Conservation (phyloP, 2,113 vertebrate genomes). For the Onychostoma macrolepis region DNA sequence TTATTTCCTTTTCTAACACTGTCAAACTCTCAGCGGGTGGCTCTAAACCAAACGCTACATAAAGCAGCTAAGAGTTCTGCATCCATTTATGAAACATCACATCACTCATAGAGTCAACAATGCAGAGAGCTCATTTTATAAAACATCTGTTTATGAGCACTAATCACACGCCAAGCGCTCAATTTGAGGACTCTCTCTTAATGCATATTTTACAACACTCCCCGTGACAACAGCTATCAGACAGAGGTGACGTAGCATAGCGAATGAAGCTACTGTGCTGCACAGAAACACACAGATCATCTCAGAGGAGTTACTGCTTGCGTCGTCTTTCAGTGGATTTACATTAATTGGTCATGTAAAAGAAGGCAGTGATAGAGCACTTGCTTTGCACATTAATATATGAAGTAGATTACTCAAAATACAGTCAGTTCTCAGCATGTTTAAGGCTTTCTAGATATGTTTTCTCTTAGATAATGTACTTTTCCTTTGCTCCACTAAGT, state of each 20-base stretch:
- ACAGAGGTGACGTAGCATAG: constrained; percentile 20
- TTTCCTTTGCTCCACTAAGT: not conserved
- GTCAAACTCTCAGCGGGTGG: not conserved
- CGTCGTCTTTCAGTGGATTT: not conserved
- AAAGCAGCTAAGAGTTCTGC: not conserved
- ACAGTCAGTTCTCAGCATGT: no score
- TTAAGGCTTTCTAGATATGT: not conserved
- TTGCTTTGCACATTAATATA: not conserved
- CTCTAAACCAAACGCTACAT: not conserved
- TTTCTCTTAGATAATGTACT: not conserved
- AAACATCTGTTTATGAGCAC: constrained; percentile 38
- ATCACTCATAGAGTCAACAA: not conserved
- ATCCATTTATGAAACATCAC: not conserved
- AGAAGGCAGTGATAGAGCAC: not conserved
- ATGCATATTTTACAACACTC: constrained; percentile 4
- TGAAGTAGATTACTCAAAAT: not conserved
- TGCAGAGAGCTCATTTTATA: constrained; percentile 22
- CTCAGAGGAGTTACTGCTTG: not conserved
- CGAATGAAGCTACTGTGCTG: not conserved
- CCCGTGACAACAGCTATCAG: constrained; percentile 7
- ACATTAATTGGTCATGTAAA: not conserved
- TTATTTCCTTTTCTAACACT: not conserved
- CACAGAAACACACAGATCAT: not conserved
- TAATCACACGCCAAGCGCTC: not conserved
- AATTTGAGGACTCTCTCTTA: not conserved